Base-by-base conservation (phyloP, 2,797 vertebrate genomes). In the Pseudotriccus pelzelni region DNA sequence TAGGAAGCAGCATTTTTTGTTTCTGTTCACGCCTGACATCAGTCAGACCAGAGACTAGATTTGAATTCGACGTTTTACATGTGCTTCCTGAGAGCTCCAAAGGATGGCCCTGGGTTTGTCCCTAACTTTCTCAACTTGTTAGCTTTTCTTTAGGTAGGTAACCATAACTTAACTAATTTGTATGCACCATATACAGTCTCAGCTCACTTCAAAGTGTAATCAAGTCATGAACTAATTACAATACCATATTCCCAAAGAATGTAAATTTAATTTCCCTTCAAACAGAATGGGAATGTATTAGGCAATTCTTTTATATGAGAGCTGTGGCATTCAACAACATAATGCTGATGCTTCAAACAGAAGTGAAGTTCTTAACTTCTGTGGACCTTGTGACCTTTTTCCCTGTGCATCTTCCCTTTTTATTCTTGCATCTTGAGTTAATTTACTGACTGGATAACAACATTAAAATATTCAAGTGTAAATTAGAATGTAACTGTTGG, bases 161-260 rank as follows among this genome's bases (percentile, higher is more conserved):
- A 93, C 91, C 62, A 66, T 94, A 89, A 89, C 77, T 94, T 94
- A 69, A 92, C 92, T 97, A 49, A 94, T 97, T 96, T 93, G 74
- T 96, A 96, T 97, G 93, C 96, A 7, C 59, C 21, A 10, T 82
- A 70, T 78, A 73, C 70, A 78, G 49, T 90, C 96, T 94, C 82
- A 16, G 85, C 95, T 96, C 85, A 93, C 95, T 97, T 98, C 93
- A 96, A 97, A 97, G 91, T 93, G 93, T 97, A 97, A 97, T 97
- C 97, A 98, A 97, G 93, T 97, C 94, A 96, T 95, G 91, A 97
- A 97, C 92, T 97, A 97, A 98, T 96, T 89, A 96, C 96, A 96
- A 95, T 94, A 90, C 97, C 95, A 87, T 96, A 95, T 97, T 97
- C 93, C 96, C 87, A 97, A 96, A 94, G 97, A 97, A 97, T 97